Evolutionary conservation across 2,797 vertebrate genomes (phyloP).

Genomic region (Netta rufina): DNA sequence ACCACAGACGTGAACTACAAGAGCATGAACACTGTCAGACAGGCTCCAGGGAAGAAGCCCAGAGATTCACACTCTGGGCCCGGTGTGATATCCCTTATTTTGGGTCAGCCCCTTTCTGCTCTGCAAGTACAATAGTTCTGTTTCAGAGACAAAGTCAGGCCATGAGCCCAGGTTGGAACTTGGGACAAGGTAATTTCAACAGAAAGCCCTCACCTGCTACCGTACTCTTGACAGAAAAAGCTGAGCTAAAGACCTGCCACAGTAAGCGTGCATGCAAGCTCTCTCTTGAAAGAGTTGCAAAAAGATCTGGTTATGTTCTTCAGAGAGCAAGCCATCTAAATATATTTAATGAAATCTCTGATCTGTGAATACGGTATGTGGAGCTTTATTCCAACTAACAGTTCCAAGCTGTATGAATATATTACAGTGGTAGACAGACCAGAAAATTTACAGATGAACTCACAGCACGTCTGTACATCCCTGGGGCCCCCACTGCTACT

Average conservation of each 20-base stretch:
- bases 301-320: not conserved
- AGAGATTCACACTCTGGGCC: not conserved
- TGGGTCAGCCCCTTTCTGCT: not conserved
- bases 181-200: not conserved
- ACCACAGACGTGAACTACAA: not conserved
- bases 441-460: not conserved
- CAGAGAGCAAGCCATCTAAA: not conserved
- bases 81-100: accelerated
- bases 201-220: not conserved
- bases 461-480: not conserved
- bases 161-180: accelerated
- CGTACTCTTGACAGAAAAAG: not conserved
- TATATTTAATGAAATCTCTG: not conserved
- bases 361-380: not conserved
- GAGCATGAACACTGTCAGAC: not conserved
- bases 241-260: not conserved
- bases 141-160: not conserved
- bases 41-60: not conserved
- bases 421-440: not conserved
- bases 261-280: not conserved
- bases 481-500: not conserved
- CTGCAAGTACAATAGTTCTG: not conserved
- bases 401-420: not conserved
- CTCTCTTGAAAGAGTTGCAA: not conserved
- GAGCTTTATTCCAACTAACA: not conserved